Percentiles rank a stretch among this genome's conserved stretches.
Evolutionary conservation across 2,797 vertebrate species (phyloP).

Genomic region (Buphagus erythrorhynchus): DNA sequence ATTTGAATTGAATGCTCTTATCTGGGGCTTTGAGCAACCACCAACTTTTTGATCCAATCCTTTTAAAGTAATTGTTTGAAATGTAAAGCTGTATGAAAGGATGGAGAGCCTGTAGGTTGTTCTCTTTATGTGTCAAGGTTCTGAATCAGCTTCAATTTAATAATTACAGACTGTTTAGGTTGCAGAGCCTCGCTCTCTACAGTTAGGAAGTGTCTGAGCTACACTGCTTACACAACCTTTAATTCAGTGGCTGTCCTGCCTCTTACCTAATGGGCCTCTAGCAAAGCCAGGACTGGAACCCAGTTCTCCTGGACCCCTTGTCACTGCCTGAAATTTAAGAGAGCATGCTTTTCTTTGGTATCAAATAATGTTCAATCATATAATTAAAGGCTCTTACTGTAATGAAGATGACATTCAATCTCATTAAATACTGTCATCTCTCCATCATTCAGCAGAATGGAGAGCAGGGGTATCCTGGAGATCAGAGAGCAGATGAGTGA

Average conservation of each 20-base stretch:
- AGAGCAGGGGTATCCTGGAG: not conserved
- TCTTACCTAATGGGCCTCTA: not conserved
- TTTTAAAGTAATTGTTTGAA: not conserved
- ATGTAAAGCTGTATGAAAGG: not conserved
- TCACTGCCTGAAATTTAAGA: not conserved
- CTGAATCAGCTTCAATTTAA: constrained; percentile 27
- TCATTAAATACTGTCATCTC: not conserved
- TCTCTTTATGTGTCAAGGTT: not conserved
- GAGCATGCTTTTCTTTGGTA: not conserved
- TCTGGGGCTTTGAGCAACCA: not conserved
- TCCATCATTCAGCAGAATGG: not conserved
- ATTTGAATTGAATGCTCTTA: not conserved
- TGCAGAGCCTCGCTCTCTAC: not conserved
- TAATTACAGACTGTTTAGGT: not conserved
- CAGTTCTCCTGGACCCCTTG: not conserved
- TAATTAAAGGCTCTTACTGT: constrained; percentile 27
- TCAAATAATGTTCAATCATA: not conserved
- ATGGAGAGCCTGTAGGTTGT: not conserved
- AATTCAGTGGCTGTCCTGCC: not conserved
- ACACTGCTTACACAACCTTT: not conserved
- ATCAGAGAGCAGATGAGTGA: not conserved
- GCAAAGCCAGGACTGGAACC: not conserved
- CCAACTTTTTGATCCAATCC: not conserved
- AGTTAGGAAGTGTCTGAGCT: constrained; percentile 22
- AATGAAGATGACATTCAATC: constrained; percentile 19